phyloP scores from a whole-genome alignment of 35 echinoderm and acorn worm genomes.

The Acanthaster planci region DNA sequence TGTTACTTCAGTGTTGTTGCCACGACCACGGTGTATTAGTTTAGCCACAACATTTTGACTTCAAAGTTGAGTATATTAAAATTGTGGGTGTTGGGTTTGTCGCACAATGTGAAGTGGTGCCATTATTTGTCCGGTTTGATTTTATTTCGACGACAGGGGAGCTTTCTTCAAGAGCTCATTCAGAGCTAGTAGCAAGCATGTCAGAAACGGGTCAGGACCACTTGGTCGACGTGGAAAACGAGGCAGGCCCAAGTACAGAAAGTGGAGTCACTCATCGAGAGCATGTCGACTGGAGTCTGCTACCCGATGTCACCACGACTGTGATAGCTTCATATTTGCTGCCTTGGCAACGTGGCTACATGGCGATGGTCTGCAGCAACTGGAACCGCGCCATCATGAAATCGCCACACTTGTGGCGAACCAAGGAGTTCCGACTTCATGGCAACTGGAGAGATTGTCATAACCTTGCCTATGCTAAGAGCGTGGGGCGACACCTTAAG shows the following conservation, averaged over 20 bases:
- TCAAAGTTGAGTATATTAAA: too few species aligned
- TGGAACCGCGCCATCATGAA: conserved; percentile 70
- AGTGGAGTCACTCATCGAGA: neutral
- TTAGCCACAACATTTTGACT: too few species aligned
- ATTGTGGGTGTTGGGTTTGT: too few species aligned
- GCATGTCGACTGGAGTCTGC: neutral
- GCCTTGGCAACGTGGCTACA: conserved; percentile 15
- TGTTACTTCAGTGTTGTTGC: too few species aligned
- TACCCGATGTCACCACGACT: neutral
- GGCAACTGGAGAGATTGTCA: conserved; percentile 60
- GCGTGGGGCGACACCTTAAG: conserved; percentile 70
- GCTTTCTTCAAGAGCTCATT: too few species aligned
- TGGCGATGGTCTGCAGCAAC: conserved; percentile 42
- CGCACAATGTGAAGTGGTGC: too few species aligned
- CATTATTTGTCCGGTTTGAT: too few species aligned
- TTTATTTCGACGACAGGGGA: too few species aligned
- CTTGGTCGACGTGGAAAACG: neutral
- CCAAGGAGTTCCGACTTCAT: conserved; percentile 57
- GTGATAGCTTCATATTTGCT: conserved; percentile 17
- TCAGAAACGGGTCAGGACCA: neutral
- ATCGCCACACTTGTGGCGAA: conserved; percentile 77
- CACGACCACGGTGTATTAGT: too few species aligned
- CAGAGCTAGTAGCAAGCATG: too few species aligned
- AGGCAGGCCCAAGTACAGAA: neutral
- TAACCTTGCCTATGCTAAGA: conserved; percentile 64